Evolutionary conservation across 2,113 vertebrate species (phyloP).

Genomic region (Tringa solitaria): DNA sequence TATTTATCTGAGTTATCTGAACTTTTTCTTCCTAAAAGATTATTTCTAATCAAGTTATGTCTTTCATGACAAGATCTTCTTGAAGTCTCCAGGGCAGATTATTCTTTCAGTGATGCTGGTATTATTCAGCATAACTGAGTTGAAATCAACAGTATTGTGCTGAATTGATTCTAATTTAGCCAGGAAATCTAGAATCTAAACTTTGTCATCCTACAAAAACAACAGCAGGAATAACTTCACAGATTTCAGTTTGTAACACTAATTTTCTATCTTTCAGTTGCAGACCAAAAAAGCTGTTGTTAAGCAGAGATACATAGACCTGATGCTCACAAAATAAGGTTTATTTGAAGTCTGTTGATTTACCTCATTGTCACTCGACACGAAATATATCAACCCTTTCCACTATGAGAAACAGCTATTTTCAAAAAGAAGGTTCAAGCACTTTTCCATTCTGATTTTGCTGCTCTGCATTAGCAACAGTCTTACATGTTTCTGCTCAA

Average conservation of each 20-base stretch:
- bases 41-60: neutral
- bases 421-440: neutral
- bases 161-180: neutral
- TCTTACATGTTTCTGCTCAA: neutral
- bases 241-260: neutral
- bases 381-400: neutral
- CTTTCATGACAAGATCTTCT: neutral
- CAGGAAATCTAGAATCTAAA: neutral
- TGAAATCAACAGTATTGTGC: neutral
- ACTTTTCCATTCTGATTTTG: neutral
- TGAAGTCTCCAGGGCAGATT: neutral
- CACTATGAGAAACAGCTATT: neutral
- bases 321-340: neutral
- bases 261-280: neutral
- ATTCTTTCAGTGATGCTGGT: neutral
- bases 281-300: neutral
- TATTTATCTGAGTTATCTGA: neutral
- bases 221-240: neutral
- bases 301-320: neutral
- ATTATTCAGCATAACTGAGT: neutral
- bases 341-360: neutral
- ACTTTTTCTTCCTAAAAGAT: neutral
- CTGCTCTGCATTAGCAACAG: neutral
- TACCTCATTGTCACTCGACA: neutral
- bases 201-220: neutral